A percentile compares a stretch with the other conserved stretches of the same genome.
phyloP scores from a whole-genome alignment of 1,140 invertebrate species.

The Rhynchophorus ferrugineus region DNA sequence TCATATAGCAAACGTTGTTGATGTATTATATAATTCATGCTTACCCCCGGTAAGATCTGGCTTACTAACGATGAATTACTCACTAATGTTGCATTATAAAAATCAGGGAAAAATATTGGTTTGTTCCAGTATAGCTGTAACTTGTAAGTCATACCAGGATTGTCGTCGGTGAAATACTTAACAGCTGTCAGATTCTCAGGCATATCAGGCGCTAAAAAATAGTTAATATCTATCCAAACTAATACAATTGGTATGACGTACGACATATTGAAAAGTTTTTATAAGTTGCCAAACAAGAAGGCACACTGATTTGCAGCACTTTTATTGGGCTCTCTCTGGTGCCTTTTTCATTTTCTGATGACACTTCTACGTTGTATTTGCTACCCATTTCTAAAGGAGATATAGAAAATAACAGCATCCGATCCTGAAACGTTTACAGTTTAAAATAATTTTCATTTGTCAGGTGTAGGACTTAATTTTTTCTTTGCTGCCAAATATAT shows the following conservation, averaged over 20 bases:
- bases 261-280: slow-evolving; percentile 37
- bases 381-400: slow-evolving; percentile 7
- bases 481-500: no score
- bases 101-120: slow-evolving; percentile 35
- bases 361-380: slow-evolving; percentile 11
- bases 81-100: slow-evolving; percentile 20
- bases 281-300: slow-evolving; percentile 37
- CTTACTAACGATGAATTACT: slow-evolving; percentile 7
- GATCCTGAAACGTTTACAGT: no score
- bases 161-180: slow-evolving; percentile 4
- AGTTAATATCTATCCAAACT: slow-evolving; percentile 1
- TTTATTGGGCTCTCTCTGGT: slow-evolving; percentile 9
- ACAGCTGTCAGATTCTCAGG: slow-evolving; percentile 30
- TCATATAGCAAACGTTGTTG: no score
- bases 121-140: slow-evolving; percentile 38
- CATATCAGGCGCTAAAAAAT: slow-evolving; percentile 35
- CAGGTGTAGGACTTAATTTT: no score
- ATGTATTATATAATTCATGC: slow-evolving; percentile 12
- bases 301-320: slow-evolving; percentile 16
- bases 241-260: slow-evolving; percentile 25
- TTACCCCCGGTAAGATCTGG: slow-evolving; percentile 34
- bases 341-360: background rate
- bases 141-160: slow-evolving; percentile 25
- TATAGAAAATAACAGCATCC: no score
- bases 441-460: no score